These are phyloP conservation scores for Pimpla rufipes DNA, from an alignment of 2,888 invertebrate species.

Conservation along the genomic window DNA sequence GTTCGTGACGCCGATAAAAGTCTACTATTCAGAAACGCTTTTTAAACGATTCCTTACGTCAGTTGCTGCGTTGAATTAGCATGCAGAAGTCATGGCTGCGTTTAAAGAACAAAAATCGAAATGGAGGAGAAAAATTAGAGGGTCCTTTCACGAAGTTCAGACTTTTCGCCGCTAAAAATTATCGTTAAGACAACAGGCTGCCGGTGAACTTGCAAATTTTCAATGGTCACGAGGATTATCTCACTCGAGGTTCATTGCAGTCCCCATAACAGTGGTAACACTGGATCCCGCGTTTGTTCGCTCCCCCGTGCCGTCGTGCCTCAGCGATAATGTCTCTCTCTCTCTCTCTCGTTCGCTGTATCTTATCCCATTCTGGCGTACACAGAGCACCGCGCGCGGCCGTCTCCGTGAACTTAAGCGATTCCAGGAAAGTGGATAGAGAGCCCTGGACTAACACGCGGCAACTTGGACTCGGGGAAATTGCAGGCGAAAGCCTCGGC, in stretches of 20 bases:
- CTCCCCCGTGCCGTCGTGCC: conserved; percentile 30
- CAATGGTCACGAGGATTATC: conserved; percentile 57
- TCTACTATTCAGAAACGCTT: neutral
- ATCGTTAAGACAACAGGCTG: conserved; percentile 35
- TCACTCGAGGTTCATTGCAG: conserved; percentile 25
- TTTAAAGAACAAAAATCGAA: too few species aligned
- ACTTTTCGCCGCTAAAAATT: conserved; percentile 40
- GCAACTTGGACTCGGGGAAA: conserved; percentile 70
- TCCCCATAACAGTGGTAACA: conserved; percentile 26
- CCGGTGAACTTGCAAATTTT: conserved; percentile 64
- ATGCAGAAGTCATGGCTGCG: neutral
- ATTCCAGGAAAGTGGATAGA: conserved; percentile 60
- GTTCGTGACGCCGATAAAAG: too few species aligned
- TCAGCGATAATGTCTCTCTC: conserved; percentile 53
- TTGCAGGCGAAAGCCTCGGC: conserved; percentile 62
- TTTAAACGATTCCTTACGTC: neutral
- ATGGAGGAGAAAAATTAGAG: neutral
- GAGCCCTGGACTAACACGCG: conserved; percentile 32
- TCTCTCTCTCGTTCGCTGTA: conserved; percentile 50
- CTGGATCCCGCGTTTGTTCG: neutral
- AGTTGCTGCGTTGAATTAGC: neutral
- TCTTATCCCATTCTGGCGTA: conserved; percentile 56
- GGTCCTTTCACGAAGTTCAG: conserved; percentile 4
- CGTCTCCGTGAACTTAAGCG: conserved; percentile 68
- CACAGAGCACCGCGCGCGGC: conserved; percentile 7